Conservation (phyloP, 2,888 invertebrate genomes). For the Ennomos quercinarius region DNA sequence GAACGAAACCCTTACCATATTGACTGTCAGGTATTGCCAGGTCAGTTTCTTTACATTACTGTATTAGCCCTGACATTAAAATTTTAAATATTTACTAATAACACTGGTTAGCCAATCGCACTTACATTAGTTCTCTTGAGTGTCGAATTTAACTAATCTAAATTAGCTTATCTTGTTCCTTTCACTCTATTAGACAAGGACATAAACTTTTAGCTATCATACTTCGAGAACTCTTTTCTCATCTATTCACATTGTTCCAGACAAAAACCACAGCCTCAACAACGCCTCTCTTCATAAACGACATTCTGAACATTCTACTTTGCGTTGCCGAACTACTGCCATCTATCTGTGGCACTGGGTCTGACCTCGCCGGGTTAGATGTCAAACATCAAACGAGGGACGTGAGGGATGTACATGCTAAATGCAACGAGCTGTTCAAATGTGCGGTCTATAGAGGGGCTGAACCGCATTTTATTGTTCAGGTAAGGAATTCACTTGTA, state of each 20-base stretch:
- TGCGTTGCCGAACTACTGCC: constrained; percentile 91
- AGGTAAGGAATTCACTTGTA: constrained; percentile 77
- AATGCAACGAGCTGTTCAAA: constrained; percentile 91
- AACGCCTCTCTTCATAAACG: constrained; percentile 86
- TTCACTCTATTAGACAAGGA: too few relatives aligned
- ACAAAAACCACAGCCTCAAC: constrained; percentile 87
- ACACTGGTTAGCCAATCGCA: too few relatives aligned
- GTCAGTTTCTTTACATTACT: constrained; percentile 59
- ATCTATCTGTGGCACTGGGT: constrained; percentile 87
- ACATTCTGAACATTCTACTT: constrained; percentile 90
- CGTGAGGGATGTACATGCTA: constrained; percentile 92
- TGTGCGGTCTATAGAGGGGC: constrained; percentile 91
- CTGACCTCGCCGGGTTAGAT: constrained; percentile 86
- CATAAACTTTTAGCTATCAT: too few relatives aligned
- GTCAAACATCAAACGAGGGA: constrained; percentile 87
- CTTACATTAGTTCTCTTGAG: too few relatives aligned
- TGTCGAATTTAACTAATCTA: too few relatives aligned
- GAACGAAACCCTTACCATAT: constrained; percentile 92
- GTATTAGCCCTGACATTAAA: neutral
- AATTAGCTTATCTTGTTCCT: too few relatives aligned
- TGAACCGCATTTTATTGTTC: constrained; percentile 90
- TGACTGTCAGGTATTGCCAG: constrained; percentile 92
- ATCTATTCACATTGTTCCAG: constrained; percentile 62
- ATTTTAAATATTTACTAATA: too few relatives aligned
- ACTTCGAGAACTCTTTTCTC: too few relatives aligned